Evolutionary conservation across 2,113 vertebrate genomes (phyloP), one percentile per base, ranked within the genome.

Genomic region (Asarcornis scutulata): DNA sequence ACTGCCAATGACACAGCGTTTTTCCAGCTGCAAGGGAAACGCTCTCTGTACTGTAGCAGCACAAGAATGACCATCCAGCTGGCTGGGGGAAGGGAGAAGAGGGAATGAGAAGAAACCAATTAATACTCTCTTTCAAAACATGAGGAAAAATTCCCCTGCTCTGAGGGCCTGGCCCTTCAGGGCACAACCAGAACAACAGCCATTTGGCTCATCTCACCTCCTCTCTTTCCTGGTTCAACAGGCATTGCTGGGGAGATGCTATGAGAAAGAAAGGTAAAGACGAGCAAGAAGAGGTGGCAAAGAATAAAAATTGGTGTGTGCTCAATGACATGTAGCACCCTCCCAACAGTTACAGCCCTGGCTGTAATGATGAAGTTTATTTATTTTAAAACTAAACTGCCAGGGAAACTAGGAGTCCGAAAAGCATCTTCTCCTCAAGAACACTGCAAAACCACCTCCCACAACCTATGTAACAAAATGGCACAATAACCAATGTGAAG

Each of bases 1-100:
- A 64, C 66, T 92, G 74, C 69, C 74, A 85, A 1, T 97, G 96
- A 97, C 95, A 84, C 88, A 91, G 96, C 96, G 31, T 42, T 97
- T 97, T 68, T 50, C 91, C 95, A 94, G 92, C 91, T 96, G 91
- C 38, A 1, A 79, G 42, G 66, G 83, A 92, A 94, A 88, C 1
- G 58, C 69, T 72, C 18, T 4, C 17, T 4, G 56, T 38, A 48
- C 81, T 76, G 69, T 17, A 76, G 90, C 66, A 76, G 88, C 73
- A 84, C n/a, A 50, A 72, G 48, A 82, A 60, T 50, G 80, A 73
- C 34, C 88, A 69, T 40, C 76, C 95, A 94, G 95, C 88, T 95
- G 92, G 44, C 66, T 80, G 93, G 86, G 91, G 93, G 93, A 88
- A 91, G 73, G 88, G 79, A 80, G n/a, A 31, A 40, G 18, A 52